Percentiles rank a stretch among this genome's conserved stretches.
Evolutionary conservation across 2,113 vertebrate species (phyloP).

Genomic region (Nannobrachium achirus): DNA sequence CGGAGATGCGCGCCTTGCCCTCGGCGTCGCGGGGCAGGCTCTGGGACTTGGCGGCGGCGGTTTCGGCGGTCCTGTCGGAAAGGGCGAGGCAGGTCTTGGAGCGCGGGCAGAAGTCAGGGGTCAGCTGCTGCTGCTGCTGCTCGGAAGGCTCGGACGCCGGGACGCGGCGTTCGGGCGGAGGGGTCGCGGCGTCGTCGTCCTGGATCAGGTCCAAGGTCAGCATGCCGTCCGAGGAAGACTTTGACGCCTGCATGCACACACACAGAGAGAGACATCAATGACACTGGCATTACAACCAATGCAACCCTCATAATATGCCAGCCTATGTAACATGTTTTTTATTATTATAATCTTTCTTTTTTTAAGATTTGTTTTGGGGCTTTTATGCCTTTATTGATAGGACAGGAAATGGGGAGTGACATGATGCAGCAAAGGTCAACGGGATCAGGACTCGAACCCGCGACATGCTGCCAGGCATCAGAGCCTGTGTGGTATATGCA

Average conservation of each 20-base stretch:
- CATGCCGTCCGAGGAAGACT: slow-evolving; percentile 91
- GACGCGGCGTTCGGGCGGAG: slow-evolving; percentile 66
- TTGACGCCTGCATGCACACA: slow-evolving; percentile 83
- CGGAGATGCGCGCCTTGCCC: slow-evolving; percentile 48
- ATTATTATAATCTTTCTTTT: no score
- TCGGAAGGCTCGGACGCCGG: slow-evolving; percentile 73
- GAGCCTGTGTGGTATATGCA: no score
- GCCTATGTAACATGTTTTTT: no score
- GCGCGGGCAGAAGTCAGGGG: slow-evolving; percentile 62
- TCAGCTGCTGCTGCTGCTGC: no score
- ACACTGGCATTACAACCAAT: neutral
- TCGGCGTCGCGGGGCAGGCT: slow-evolving; percentile 74
- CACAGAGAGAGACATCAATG: neutral
- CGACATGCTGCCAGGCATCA: no score
- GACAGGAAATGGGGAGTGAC: no score
- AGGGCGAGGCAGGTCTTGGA: slow-evolving; percentile 74
- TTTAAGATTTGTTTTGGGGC: no score
- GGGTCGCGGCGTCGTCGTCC: slow-evolving; percentile 83
- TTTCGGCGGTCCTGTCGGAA: slow-evolving; percentile 9
- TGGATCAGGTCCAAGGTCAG: slow-evolving; percentile 95
- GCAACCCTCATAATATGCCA: no score
- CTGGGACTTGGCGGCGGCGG: slow-evolving; percentile 61
- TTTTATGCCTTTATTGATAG: no score
- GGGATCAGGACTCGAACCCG: no score
- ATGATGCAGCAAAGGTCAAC: no score